Evolutionary conservation across 2,113 vertebrate species (phyloP).

Genomic region (Cranoglanis bouderius): DNA sequence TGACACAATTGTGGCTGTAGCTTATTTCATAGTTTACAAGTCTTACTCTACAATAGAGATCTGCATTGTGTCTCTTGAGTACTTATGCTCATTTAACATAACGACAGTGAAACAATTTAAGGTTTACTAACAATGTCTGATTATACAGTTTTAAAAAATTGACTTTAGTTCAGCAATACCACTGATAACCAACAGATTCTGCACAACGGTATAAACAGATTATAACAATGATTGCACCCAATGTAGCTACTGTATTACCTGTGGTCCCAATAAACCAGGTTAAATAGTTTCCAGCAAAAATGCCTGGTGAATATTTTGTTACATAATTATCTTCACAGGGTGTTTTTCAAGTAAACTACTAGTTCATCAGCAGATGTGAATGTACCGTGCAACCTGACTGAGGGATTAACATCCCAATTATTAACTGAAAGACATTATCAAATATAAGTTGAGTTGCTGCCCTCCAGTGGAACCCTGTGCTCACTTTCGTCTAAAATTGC

Average conservation of each 20-base stretch:
- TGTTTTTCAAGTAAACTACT: constrained; percentile 50
- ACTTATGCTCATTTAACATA: neutral
- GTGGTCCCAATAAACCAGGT: neutral
- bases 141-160: neutral
- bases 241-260: constrained; percentile 14
- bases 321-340: constrained; percentile 23
- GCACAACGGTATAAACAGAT: constrained; percentile 10
- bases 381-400: constrained; percentile 16
- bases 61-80: neutral
- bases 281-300: neutral
- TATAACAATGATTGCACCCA: constrained; percentile 31
- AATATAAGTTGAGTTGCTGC: constrained; percentile 36
- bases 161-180: neutral
- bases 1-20: constrained; percentile 1
- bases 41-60: neutral
- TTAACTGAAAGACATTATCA: constrained; percentile 1
- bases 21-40: neutral
- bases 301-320: constrained; percentile 1
- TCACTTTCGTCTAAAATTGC: constrained; percentile 82
- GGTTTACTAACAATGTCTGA: neutral
- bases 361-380: constrained; percentile 29
- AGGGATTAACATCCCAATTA: neutral
- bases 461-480: constrained; percentile 29
- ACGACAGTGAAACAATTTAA: neutral
- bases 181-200: neutral